Evolutionary conservation across 2,888 invertebrate species (phyloP).

Genomic region (Geotrupes spiniger): DNA sequence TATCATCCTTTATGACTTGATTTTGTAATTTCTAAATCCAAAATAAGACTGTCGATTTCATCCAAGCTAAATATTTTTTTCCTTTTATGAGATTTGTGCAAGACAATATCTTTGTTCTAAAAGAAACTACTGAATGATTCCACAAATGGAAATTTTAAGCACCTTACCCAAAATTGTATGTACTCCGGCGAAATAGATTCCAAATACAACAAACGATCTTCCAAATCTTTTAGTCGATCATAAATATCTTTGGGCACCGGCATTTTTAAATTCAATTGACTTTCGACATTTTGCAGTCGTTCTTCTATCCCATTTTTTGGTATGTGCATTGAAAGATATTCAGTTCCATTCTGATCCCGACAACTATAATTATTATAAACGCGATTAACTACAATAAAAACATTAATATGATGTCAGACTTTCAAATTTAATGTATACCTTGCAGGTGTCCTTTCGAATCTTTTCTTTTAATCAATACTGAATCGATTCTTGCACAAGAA

Average conservation of each 20-base stretch:
- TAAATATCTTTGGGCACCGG: conserved; percentile 65
- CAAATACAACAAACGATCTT: conserved; percentile 68
- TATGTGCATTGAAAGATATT: conserved; percentile 52
- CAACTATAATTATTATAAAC: conserved; percentile 67
- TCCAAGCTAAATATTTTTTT: conserved; percentile 40
- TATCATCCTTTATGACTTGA: background rate
- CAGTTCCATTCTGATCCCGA: conserved; percentile 49
- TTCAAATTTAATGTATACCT: conserved; percentile 52
- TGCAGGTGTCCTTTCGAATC: conserved; percentile 78
- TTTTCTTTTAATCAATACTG: conserved; percentile 66
- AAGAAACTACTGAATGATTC: conserved; percentile 10
- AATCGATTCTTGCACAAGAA: conserved; percentile 75
- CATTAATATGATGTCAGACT: conserved; percentile 1
- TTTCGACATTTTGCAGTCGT: conserved; percentile 64
- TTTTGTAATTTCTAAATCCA: conserved; percentile 34
- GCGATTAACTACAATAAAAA: conserved; percentile 58
- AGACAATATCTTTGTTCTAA: conserved; percentile 33
- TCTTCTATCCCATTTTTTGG: conserved; percentile 61
- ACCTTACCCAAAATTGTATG: conserved; percentile 63
- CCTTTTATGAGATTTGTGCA: conserved; percentile 32
- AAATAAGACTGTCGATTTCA: conserved; percentile 43
- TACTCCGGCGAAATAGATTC: conserved; percentile 82
- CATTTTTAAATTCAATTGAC: conserved; percentile 55
- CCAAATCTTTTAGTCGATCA: conserved; percentile 67
- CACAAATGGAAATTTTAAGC: conserved; percentile 16